Conservation (phyloP, 2,888 invertebrate species). For the Holacanthella duospinosa region DNA sequence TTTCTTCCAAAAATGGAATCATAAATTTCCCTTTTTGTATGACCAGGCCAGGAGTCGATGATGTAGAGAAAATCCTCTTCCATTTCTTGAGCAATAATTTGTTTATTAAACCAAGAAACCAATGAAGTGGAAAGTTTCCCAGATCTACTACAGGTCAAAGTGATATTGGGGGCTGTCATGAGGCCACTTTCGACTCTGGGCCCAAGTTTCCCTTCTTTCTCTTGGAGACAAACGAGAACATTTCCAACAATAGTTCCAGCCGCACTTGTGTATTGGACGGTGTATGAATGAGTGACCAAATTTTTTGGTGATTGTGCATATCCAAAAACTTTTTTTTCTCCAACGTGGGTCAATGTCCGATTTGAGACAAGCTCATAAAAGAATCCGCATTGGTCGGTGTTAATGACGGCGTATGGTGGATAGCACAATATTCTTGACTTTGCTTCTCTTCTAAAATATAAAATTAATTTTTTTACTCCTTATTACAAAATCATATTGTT, state of each 20-base stretch:
- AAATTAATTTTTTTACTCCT: too few relatives aligned
- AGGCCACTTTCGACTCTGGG: background rate
- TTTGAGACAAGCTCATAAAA: too few relatives aligned
- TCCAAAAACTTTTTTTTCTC: too few relatives aligned
- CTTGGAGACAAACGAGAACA: background rate
- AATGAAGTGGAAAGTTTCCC: background rate
- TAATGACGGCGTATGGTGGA: too few relatives aligned
- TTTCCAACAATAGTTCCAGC: background rate
- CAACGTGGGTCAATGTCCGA: too few relatives aligned
- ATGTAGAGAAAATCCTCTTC: background rate
- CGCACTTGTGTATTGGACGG: background rate
- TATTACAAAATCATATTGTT: too few relatives aligned
- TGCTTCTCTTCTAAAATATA: too few relatives aligned
- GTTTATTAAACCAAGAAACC: background rate
- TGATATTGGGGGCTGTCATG: too few relatives aligned
- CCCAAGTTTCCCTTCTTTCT: background rate
- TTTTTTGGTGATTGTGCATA: constrained; percentile 6
- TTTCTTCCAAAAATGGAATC: too few relatives aligned
- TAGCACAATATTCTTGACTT: too few relatives aligned
- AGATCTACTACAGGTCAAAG: background rate
- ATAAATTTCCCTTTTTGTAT: too few relatives aligned
- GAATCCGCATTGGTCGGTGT: too few relatives aligned
- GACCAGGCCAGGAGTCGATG: background rate
- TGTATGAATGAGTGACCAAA: background rate
- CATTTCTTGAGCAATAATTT: background rate